These are phyloP conservation scores for Amorpha juglandis DNA, from an alignment of 2,888 invertebrate genomes.

Conservation along the genomic window DNA sequence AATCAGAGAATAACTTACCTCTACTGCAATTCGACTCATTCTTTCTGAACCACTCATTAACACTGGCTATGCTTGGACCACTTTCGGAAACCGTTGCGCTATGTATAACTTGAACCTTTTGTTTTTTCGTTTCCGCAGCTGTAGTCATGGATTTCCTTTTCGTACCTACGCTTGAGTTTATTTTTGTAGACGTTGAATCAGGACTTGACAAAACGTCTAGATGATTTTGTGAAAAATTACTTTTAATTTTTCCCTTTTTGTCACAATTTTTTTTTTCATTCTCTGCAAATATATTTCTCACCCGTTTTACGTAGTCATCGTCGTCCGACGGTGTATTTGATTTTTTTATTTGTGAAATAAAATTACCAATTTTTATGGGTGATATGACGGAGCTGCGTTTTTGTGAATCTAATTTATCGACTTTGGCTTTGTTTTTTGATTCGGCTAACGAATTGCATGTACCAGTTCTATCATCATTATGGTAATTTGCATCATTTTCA, in stretches of 20 bases:
- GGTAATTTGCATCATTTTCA: not conserved
- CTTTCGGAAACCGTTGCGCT: constrained; percentile 39
- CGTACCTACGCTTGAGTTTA: constrained; percentile 28
- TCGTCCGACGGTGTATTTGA: constrained; percentile 36
- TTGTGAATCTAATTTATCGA: not conserved
- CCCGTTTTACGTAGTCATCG: constrained; percentile 39
- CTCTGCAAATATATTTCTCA: constrained; percentile 34
- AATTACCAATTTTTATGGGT: constrained; percentile 48
- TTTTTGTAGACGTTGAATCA: constrained; percentile 34
- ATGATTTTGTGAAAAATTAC: not conserved
- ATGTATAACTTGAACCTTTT: constrained; percentile 36
- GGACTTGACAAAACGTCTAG: not conserved
- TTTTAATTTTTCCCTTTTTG: not conserved
- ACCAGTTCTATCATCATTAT: not conserved
- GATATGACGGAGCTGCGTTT: constrained; percentile 51
- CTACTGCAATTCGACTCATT: constrained; percentile 40
- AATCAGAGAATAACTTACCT: constrained; percentile 43
- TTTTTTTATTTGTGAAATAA: constrained; percentile 13
- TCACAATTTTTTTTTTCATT: not conserved
- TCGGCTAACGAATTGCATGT: not conserved
- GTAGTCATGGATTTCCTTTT: constrained; percentile 42
- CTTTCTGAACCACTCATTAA: constrained; percentile 60
- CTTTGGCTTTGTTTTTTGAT: not conserved
- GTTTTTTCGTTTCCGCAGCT: constrained; percentile 40
- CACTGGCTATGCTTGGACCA: constrained; percentile 48